Base-by-base conservation (phyloP, 2,113 vertebrate species). In the Otocyon megalotis region DNA sequence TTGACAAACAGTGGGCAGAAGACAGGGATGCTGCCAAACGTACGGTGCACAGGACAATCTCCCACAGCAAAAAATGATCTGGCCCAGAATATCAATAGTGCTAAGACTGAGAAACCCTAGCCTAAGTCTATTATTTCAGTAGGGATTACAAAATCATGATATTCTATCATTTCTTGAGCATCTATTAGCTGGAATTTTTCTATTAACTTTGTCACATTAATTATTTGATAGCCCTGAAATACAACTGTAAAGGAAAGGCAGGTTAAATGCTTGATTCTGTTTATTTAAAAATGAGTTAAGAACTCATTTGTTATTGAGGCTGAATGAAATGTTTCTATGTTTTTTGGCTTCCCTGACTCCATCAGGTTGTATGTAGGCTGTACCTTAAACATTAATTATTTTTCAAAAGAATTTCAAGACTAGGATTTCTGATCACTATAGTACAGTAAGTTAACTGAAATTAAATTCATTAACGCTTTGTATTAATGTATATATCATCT, bases 321-420 rank as follows among this genome's bases (percentile, higher is more conserved):
- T 91, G 10, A 87, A 69, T 85, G 54, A 96, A 94, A 28, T 85
- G 8, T 65, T 71, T 81, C 37, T 50, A 62, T 69, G 92, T 32
- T 93, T 92, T 79, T 13, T 97, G 60, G 22, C 32, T 94, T 76
- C 4, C 84, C n/a, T 77, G 79, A 81, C 69, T 90, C 87, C 53
- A 62, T 62, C 24, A 56, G 86, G 16, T 24, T 77, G 26, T 5
- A 72, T 4, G 43, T 4, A 91, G 2, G 19, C 4, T 72, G 43
- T 24, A 88, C 37, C 65, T 54, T 63, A 48, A 90, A 90, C 24
- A 54, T 50, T 74, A 48, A 92, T 89, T 53, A 71, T 72, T 48
- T 76, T 76, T 48, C 30, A 53, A 62, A 90, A 54, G n/a, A 92
- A 96, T 56, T 71, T 48, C 50, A 93, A 88, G 53, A 88, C 60